phyloP scores from a whole-genome alignment of 2,797 vertebrate species.

The Tapera naevia region DNA sequence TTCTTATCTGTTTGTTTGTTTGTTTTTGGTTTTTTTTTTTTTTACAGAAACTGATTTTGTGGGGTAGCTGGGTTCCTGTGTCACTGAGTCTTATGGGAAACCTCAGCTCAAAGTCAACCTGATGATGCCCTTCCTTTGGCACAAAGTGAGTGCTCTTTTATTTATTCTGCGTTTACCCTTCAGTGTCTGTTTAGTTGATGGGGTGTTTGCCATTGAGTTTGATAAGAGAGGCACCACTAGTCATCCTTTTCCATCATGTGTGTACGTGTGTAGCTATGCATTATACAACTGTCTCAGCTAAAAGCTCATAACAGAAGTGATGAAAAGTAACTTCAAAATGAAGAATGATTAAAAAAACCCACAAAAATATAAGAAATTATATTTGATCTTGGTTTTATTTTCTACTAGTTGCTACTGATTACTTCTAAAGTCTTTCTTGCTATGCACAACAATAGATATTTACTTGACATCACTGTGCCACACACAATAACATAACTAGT shows the following conservation, averaged over 20 bases:
- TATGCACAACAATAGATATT: not conserved
- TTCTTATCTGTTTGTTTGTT: accelerated
- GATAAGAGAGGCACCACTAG: not conserved
- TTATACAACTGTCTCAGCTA: not conserved
- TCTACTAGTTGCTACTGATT: not conserved
- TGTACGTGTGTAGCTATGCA: no score
- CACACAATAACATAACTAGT: not conserved
- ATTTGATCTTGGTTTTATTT: not conserved
- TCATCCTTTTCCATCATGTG: not conserved
- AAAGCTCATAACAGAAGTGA: not conserved
- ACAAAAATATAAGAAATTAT: not conserved
- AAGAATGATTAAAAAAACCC: not conserved
- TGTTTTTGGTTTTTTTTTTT: no score
- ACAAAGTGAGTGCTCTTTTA: accelerated
- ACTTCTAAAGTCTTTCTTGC: not conserved
- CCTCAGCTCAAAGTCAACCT: not conserved
- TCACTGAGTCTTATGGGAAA: not conserved
- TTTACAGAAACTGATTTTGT: not conserved
- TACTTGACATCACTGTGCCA: not conserved
- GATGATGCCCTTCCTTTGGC: not conserved
- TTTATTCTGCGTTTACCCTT: not conserved
- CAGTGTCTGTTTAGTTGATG: accelerated
- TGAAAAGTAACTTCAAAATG: not conserved
- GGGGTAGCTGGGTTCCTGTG: not conserved
- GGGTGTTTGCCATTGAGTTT: not conserved